Percentiles rank a stretch among this genome's conserved stretches.
These are phyloP conservation scores for Lepus europaeus DNA, from an alignment of 2,113 vertebrate genomes.

Conservation along the genomic window DNA sequence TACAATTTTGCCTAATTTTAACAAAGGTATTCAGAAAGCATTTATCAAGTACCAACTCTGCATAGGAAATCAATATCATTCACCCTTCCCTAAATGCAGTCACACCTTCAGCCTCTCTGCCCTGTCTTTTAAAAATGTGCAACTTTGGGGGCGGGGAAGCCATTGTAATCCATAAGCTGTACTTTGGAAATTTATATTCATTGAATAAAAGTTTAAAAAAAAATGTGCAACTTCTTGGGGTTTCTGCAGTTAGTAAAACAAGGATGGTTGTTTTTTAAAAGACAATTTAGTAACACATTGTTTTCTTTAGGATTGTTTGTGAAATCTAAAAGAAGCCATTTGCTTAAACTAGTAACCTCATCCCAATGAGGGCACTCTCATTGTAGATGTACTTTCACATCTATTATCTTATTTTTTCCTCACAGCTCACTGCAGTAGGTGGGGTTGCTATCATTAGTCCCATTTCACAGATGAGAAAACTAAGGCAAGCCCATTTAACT, in stretches of 20 bases:
- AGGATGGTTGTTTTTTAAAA: not conserved
- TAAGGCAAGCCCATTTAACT: slow-evolving; percentile 58
- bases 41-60: not conserved
- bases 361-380: slow-evolving; percentile 16
- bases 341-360: slow-evolving; percentile 34
- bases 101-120: not conserved
- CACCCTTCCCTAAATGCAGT: not conserved
- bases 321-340: slow-evolving; percentile 52
- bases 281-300: not conserved
- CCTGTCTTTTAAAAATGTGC: not conserved
- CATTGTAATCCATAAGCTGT: no score
- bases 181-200: no score
- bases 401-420: slow-evolving; percentile 58
- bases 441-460: slow-evolving; percentile 63
- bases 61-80: not conserved
- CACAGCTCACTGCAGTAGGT: slow-evolving; percentile 40
- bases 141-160: not conserved
- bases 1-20: not conserved
- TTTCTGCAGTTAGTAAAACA: slow-evolving; percentile 30
- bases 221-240: not conserved
- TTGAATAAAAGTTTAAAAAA: no score
- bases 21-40: not conserved
- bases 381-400: slow-evolving; percentile 50
- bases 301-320: slow-evolving; percentile 47
- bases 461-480: slow-evolving; percentile 68